phyloP scores from a whole-genome alignment of 2,113 vertebrate species.

The Polyodon spathula region DNA sequence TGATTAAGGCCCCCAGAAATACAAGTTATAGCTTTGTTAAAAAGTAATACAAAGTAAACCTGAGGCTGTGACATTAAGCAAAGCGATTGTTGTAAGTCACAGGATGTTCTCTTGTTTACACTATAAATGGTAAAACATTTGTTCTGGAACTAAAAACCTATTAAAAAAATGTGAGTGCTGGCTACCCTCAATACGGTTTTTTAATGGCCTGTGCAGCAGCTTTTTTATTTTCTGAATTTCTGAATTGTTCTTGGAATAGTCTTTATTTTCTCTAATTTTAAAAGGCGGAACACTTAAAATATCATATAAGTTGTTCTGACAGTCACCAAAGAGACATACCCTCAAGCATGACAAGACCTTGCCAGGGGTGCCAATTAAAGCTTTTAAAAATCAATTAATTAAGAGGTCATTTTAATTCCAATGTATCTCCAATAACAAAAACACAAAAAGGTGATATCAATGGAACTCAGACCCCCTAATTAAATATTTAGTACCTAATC shows the following conservation, averaged over 20 bases:
- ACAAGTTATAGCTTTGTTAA: no score
- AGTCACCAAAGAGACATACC: slow-evolving; percentile 15
- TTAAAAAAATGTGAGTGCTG: no score
- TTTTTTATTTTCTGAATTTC: background rate
- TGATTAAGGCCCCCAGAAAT: no score
- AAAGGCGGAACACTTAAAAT: background rate
- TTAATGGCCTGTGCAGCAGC: no score
- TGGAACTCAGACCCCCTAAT: slow-evolving; percentile 27
- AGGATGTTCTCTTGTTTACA: no score
- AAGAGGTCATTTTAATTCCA: slow-evolving; percentile 42
- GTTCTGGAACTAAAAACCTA: no score
- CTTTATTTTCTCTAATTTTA: slow-evolving; percentile 3
- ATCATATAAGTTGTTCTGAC: background rate
- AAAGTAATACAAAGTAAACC: no score
- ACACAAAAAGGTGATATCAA: slow-evolving; percentile 36
- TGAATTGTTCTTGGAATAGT: background rate
- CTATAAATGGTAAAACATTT: no score
- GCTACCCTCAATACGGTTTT: no score
- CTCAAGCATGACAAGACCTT: slow-evolving; percentile 26
- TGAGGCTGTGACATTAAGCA: no score
- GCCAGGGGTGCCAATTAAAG: slow-evolving; percentile 35
- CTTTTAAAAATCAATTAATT: slow-evolving; percentile 43
- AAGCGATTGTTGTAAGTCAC: no score
- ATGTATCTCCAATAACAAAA: slow-evolving; percentile 19
- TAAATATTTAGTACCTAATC: slow-evolving; percentile 46